A percentile compares a stretch with the other conserved stretches of the same genome.
These are phyloP conservation scores for Polymixis lichenea DNA, from an alignment of 2,888 invertebrate genomes.

Conservation along the genomic window DNA sequence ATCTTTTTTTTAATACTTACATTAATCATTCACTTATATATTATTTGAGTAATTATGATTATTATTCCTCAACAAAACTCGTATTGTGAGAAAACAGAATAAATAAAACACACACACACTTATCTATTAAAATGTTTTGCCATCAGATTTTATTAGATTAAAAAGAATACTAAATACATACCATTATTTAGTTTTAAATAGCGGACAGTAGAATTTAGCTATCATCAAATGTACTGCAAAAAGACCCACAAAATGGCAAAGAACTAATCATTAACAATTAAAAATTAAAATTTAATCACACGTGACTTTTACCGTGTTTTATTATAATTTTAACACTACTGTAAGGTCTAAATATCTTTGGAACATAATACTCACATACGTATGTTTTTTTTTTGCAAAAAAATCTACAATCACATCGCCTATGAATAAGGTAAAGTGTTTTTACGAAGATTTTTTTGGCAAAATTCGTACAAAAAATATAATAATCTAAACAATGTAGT, in stretches of 20 bases:
- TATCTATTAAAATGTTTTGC: background rate
- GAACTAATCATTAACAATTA: too few relatives aligned
- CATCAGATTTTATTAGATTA: background rate
- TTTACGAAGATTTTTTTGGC: constrained; percentile 60
- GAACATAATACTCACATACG: background rate
- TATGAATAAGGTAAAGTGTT: constrained; percentile 22
- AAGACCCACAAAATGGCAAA: background rate
- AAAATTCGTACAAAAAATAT: constrained; percentile 68
- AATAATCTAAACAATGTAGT: constrained; percentile 69
- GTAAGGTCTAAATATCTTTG: background rate
- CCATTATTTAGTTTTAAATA: too few relatives aligned
- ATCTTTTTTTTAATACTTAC: background rate
- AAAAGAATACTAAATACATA: too few relatives aligned
- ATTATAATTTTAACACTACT: background rate
- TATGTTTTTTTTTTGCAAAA: constrained; percentile 6
- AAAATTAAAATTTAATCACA: background rate
- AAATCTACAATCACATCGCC: constrained; percentile 4
- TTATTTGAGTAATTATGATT: background rate
- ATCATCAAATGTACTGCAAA: background rate
- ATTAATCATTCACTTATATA: background rate
- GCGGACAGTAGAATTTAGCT: background rate
- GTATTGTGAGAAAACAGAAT: background rate
- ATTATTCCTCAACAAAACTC: background rate
- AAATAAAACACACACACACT: background rate
- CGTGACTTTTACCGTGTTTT: background rate